These are phyloP conservation scores for Macrosteles quadrilineatus DNA, from an alignment of 1,140 invertebrate species.

Conservation along the genomic window DNA sequence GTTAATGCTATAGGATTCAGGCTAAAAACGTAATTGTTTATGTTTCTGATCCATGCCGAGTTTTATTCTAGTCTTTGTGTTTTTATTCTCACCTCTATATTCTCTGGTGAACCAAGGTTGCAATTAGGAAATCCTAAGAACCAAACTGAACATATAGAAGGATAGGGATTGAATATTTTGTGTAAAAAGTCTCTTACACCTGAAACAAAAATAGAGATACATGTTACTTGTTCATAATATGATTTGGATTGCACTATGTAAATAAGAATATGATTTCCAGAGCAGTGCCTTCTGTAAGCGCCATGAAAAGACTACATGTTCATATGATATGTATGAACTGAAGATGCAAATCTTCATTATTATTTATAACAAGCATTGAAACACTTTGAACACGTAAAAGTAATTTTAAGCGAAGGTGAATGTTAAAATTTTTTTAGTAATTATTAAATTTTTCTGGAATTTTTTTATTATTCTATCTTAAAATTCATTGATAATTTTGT, in stretches of 20 bases:
- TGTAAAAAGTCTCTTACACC: neutral
- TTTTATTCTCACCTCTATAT: slow-evolving; percentile 8
- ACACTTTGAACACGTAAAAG: too few species aligned
- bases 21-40: too few species aligned
- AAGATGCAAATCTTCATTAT: too few species aligned
- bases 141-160: slow-evolving; percentile 1
- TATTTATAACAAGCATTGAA: too few species aligned
- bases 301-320: neutral
- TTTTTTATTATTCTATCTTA: too few species aligned
- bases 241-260: neutral
- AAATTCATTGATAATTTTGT: too few species aligned
- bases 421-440: too few species aligned
- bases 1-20: too few species aligned
- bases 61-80: neutral
- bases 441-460: too few species aligned
- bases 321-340: neutral
- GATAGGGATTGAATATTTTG: neutral
- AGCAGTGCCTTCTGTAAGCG: neutral
- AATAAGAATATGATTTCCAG: neutral
- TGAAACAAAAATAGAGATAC: neutral
- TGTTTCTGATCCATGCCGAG: neutral
- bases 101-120: neutral
- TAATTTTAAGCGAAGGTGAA: too few species aligned
- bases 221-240: neutral
- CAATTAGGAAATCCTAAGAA: neutral